Base-by-base conservation (phyloP, 2,113 vertebrate genomes). In the Pelmatolapia mariae region DNA sequence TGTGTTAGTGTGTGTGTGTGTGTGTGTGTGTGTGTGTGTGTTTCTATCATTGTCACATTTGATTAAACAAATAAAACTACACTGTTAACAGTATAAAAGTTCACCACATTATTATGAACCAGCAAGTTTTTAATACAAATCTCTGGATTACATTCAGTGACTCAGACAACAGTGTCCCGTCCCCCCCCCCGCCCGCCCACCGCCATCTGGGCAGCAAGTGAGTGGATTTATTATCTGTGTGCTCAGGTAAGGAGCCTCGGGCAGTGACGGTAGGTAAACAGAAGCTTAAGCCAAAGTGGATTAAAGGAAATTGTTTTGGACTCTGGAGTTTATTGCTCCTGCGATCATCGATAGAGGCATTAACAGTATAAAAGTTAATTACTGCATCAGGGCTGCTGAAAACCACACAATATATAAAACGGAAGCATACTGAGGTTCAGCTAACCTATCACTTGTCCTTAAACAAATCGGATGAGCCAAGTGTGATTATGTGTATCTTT, bases 81-180 rank as follows among this genome's bases (percentile, higher is more conserved):
- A 40, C 33, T 66, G 31, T 36, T n/a, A 36, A 40, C 19, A 10
- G 33, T 40, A n/a, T 1, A 63, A 36, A 63, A 11, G 5, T 33
- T 63, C 18, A 38, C 10, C 15, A 61, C 16, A 33, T 61, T 4
- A 31, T 61, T 18, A 19, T 66, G 6, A 66, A 38, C 61, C 33
- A 38, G 10, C 31, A 33, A 22, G 10, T 68, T 68, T 38, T 5
- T 38, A 66, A 38, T 10, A 80, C 33, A 57, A 16, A 80, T 16
- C 33, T 10, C 9, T 7, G 59, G 9, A n/a, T 19, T 68, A 68
- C 19, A 22, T 22, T 40, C 33, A 38, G 45, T 38, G 82, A 40
- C 13, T 22, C 10, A 6, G n/a, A 1, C 31, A 68, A 8, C 19
- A 0, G 19, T 36, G 4, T 0, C 18, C 19, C 43, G 13, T 4